phyloP scores from a whole-genome alignment of 2,888 invertebrate genomes.

The Neoaliturus tenellus region DNA sequence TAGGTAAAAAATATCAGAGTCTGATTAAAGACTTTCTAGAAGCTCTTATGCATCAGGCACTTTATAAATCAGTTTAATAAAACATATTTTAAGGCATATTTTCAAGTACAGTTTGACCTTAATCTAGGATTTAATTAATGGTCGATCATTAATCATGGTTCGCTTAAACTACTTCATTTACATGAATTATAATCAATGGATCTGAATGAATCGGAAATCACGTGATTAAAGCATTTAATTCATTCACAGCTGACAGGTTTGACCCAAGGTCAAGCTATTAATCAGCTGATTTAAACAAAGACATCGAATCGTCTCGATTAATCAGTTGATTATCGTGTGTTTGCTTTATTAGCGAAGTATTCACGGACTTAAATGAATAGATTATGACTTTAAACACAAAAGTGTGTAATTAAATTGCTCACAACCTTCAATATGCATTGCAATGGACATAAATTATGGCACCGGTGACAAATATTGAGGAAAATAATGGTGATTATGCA shows the following conservation, averaged over 20 bases:
- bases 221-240: slow-evolving; percentile 22
- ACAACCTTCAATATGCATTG: not conserved
- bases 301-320: not conserved
- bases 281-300: slow-evolving; percentile 40
- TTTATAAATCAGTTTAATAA: not conserved
- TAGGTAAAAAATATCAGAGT: not conserved
- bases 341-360: slow-evolving; percentile 34
- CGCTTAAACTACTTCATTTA: not conserved
- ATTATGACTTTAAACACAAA: not conserved
- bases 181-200: slow-evolving; percentile 9
- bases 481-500: not conserved
- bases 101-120: slow-evolving; percentile 2
- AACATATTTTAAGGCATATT: not conserved
- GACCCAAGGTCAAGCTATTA: slow-evolving; percentile 14
- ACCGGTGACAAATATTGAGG: not conserved
- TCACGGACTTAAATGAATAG: not conserved
- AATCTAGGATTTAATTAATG: not conserved
- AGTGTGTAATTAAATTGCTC: not conserved
- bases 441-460: not conserved
- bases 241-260: slow-evolving; percentile 28
- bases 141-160: not conserved
- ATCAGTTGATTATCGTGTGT: not conserved
- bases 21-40: not conserved
- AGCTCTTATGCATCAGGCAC: not conserved
- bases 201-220: slow-evolving; percentile 26